phyloP scores from a whole-genome alignment of 23 tunicate genomes.

The Pegea sp. region DNA sequence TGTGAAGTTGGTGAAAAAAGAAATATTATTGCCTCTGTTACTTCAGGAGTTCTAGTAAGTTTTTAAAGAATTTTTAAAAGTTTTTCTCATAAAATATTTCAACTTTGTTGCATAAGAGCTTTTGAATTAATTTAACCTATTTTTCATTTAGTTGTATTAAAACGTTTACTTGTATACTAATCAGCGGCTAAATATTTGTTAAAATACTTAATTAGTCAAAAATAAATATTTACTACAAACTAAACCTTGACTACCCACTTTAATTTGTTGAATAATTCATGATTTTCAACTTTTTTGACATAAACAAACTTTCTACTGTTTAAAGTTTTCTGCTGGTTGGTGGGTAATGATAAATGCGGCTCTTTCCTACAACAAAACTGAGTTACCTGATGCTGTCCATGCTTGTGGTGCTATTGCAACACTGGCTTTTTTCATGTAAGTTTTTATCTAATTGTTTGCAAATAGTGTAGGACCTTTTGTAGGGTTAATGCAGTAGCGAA shows the following conservation, averaged over 20 bases:
- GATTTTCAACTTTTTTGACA: too few species aligned
- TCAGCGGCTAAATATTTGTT: too few species aligned
- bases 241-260: too few species aligned
- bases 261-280: too few species aligned
- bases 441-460: background rate
- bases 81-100: background rate
- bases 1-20: slow-evolving; percentile 82
- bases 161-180: too few species aligned
- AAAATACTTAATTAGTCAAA: too few species aligned
- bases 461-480: too few species aligned
- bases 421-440: slow-evolving; percentile 86
- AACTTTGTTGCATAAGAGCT: background rate
- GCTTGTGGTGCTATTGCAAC: slow-evolving; percentile 94
- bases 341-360: slow-evolving; percentile 98
- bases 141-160: background rate
- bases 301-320: too few species aligned
- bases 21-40: slow-evolving; percentile 69
- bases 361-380: slow-evolving; percentile 7
- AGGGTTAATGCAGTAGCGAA: slow-evolving; percentile 96
- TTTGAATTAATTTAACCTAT: background rate
- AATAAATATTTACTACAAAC: too few species aligned
- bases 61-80: background rate
- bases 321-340: slow-evolving; percentile 92
- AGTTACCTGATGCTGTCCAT: slow-evolving; percentile 66
- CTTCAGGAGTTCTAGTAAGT: slow-evolving; percentile 51